Percentiles rank a stretch among this genome's conserved stretches.
Evolutionary conservation across 1,140 invertebrate genomes (phyloP).

Genomic region (Pseudoatta argentina): DNA sequence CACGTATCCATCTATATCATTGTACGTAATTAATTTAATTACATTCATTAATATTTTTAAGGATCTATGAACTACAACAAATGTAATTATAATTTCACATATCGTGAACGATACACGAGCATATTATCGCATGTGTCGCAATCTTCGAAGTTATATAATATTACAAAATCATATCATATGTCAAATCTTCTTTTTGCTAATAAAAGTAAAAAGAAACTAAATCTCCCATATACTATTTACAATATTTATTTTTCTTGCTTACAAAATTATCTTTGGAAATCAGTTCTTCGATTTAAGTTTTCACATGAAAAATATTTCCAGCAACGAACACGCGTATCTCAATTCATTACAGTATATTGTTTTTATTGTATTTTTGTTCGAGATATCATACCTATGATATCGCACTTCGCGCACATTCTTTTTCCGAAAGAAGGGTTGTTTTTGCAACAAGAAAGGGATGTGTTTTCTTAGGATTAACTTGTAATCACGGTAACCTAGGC

Average conservation of each 20-base stretch:
- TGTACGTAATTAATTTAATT: background rate
- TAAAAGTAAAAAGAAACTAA: background rate
- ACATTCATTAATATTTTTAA: background rate
- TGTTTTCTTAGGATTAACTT: conserved; percentile 31
- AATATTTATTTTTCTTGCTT: background rate
- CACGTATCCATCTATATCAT: background rate
- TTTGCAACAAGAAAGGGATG: background rate
- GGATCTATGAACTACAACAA: background rate
- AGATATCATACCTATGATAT: background rate
- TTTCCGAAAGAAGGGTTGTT: background rate
- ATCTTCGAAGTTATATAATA: conserved; percentile 13
- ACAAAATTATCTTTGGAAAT: background rate
- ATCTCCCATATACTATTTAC: background rate
- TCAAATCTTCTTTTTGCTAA: background rate
- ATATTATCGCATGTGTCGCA: background rate
- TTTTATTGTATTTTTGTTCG: conserved; percentile 15
- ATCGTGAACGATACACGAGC: too few relatives aligned
- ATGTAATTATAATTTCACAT: background rate
- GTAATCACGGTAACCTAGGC: background rate
- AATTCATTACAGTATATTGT: background rate
- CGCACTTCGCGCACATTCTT: background rate
- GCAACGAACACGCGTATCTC: background rate
- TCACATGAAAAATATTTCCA: background rate
- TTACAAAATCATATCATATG: background rate
- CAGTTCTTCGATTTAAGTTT: background rate